Base-by-base conservation (phyloP, 1,140 invertebrate species). In the Atta colombica region DNA sequence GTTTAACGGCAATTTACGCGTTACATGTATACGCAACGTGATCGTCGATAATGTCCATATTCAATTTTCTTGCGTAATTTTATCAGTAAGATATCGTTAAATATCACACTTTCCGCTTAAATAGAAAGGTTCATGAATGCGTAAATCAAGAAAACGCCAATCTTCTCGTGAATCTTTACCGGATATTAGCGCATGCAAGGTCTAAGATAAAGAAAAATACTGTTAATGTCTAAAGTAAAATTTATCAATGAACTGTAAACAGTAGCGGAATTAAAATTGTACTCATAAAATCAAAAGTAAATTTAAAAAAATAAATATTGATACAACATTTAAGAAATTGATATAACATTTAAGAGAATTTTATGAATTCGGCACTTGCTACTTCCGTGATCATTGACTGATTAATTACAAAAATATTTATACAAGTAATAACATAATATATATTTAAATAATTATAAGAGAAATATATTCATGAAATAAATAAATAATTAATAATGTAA, bases 31-130 rank as follows among this genome's bases (percentile, higher is more conserved):
- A 61, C 45, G 58, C 10, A 49, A 65, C 16, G 18, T 39, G 18
- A 78, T 66, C 12, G 12, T 5, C 8, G 39, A 78, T 65, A 49
- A 63, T 21, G 16, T 28, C 1, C 2, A 31, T n/a, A 14, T 35
- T 49, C 60, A 16, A 49, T 55, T 65, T 31, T 2, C 18, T 65
- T 51, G 60, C 60, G 10, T 45, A 78, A 66, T 78, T 49, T 28
- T 63, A 77, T 66, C 60, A 77, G 39, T 45, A 1, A 45, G 21
- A 77, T 21, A 8, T 45, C n/a, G 4, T 58, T 75, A 63, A 65
- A 45, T 25, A 21, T n/a, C 18, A 18, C 14, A 60, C 3, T 35
- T 77, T 77, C 58, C 21, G 25, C 21, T 14, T 63, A 77, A 77
- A 8, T 58, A 77, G 58, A 45, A 63, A 45, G 12, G 3, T 65